Conservation (phyloP, 2,888 invertebrate species). For the Blastobasis adustella region DNA sequence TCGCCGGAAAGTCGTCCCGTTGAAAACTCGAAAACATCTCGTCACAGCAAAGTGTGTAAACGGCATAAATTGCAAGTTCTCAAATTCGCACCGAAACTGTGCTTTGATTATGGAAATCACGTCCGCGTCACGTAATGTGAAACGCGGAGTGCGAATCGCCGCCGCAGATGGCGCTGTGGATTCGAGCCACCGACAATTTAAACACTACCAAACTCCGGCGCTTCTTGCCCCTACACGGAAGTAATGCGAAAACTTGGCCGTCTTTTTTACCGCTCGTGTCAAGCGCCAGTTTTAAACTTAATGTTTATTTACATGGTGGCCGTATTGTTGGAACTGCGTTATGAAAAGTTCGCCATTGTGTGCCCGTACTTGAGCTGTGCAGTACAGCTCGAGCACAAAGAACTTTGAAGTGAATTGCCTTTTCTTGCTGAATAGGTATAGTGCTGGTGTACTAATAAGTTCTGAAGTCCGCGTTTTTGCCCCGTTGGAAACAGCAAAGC, state of each 20-base stretch:
- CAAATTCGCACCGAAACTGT: neutral
- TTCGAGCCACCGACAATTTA: constrained; percentile 44
- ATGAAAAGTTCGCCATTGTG: constrained; percentile 4
- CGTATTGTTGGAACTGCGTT: constrained; percentile 12
- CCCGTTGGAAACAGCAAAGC: too few species aligned
- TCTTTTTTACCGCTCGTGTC: constrained; percentile 36
- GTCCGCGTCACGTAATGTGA: neutral
- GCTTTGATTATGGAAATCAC: constrained; percentile 1
- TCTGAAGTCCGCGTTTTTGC: too few species aligned
- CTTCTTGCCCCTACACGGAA: constrained; percentile 42
- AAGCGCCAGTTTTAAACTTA: constrained; percentile 31
- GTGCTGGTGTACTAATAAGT: too few species aligned
- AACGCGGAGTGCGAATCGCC: too few species aligned
- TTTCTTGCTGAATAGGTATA: neutral
- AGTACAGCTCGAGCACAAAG: constrained; percentile 1
- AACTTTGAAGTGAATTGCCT: neutral
- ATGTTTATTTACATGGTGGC: constrained; percentile 33
- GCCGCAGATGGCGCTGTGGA: constrained; percentile 40
- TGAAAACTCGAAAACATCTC: too few species aligned
- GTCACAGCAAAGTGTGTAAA: neutral
- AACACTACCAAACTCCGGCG: constrained; percentile 40
- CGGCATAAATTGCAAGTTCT: neutral
- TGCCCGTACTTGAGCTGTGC: neutral
- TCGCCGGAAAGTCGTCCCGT: too few species aligned
- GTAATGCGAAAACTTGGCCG: constrained; percentile 53